Conservation (phyloP, 1,140 invertebrate genomes). For the Copidosoma floridanum region DNA sequence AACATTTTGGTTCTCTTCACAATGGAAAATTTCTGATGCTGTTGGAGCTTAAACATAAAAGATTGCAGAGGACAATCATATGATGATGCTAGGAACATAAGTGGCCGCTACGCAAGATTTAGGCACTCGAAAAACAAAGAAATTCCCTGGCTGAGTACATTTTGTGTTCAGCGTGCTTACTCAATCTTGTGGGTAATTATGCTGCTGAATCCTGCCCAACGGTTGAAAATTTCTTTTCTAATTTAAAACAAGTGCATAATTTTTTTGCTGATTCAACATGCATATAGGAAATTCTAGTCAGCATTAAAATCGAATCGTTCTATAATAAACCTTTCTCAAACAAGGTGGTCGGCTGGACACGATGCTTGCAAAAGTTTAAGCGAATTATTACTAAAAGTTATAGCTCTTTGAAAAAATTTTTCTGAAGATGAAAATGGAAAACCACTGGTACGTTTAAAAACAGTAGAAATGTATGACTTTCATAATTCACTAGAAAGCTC, state of each 20-base stretch:
- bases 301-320: constrained; percentile 7
- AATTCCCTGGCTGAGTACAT: constrained; percentile 29
- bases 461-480: neutral
- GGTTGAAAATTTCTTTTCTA: constrained; percentile 26
- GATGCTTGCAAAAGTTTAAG: constrained; percentile 1
- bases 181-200: constrained; percentile 36
- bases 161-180: constrained; percentile 36
- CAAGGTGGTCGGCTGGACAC: constrained; percentile 5
- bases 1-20: constrained; percentile 25
- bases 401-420: neutral
- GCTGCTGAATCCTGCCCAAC: constrained; percentile 29
- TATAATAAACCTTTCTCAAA: neutral
- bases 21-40: constrained; percentile 34
- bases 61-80: constrained; percentile 42
- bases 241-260: constrained; percentile 19
- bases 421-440: neutral
- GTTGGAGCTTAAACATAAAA: constrained; percentile 39
- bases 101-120: constrained; percentile 36
- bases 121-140: constrained; percentile 33
- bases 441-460: neutral
- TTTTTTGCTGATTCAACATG: constrained; percentile 10
- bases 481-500: neutral
- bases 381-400: neutral
- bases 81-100: constrained; percentile 43
- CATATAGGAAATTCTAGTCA: constrained; percentile 8